Conservation (phyloP, 30 jellyfish, hydroid and myxozoan species). For the Catostylus mosaicus region DNA sequence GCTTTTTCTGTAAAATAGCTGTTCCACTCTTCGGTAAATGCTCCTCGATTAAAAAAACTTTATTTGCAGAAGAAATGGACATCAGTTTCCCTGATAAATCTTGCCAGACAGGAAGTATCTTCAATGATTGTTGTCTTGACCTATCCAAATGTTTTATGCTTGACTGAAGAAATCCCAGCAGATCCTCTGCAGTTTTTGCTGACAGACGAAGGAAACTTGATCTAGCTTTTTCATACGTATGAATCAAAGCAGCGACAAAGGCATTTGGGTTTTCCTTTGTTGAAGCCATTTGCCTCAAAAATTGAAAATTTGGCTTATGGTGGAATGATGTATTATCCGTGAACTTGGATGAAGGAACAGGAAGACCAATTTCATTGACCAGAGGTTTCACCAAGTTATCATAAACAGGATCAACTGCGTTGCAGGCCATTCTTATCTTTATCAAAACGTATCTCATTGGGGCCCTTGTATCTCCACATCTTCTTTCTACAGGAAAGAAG, state of each 20-base stretch:
- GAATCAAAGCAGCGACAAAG: not conserved
- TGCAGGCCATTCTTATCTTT: not conserved
- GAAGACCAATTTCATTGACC: not conserved
- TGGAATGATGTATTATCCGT: too few relatives aligned
- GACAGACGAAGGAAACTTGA: not conserved
- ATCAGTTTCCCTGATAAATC: constrained; percentile 4
- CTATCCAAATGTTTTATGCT: not conserved
- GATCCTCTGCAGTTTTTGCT: not conserved
- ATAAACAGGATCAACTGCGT: not conserved
- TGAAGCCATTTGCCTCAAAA: not conserved
- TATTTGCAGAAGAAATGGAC: not conserved
- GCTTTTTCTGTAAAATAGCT: not conserved
- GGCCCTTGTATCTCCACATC: not conserved
- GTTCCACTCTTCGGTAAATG: constrained; percentile 11
- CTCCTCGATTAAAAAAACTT: not conserved
- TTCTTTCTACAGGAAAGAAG: constrained; percentile 28
- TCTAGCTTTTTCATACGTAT: not conserved
- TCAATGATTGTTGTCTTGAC: not conserved
- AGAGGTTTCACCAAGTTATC: not conserved
- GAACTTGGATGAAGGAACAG: not conserved
- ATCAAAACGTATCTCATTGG: not conserved
- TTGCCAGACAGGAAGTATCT: not conserved
- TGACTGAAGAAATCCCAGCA: not conserved
- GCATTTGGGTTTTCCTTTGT: not conserved
- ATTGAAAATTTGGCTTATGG: not conserved